Percentiles rank a stretch among this genome's conserved stretches.
Conservation (phyloP, 2,797 vertebrate genomes). For the Psittacula echo region DNA sequence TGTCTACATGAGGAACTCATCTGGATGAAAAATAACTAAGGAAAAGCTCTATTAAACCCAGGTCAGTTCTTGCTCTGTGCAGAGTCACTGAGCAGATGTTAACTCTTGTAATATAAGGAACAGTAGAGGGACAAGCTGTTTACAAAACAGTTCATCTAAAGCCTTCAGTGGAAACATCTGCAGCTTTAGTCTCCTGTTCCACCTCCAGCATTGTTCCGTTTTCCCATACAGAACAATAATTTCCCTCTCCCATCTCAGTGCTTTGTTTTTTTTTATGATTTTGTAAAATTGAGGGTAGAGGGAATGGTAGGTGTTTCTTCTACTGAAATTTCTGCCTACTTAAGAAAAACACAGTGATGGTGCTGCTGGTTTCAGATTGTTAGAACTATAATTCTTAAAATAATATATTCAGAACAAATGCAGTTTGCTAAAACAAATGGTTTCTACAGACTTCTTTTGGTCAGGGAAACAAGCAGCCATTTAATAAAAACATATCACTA, state of each 20-base stretch:
- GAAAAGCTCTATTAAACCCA: background rate
- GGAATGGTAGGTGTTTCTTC: background rate
- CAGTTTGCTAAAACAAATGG: background rate
- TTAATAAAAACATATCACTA: background rate
- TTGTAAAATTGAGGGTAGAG: background rate
- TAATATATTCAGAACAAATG: background rate
- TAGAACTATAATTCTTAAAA: background rate
- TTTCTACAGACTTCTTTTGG: background rate
- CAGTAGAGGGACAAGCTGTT: background rate
- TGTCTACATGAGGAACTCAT: background rate
- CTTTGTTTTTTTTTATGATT: background rate
- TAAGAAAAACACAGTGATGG: accelerated
- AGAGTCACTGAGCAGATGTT: background rate
- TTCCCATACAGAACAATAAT: background rate
- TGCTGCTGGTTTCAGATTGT: background rate
- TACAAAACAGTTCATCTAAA: background rate
- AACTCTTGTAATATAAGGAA: background rate
- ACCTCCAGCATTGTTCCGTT: background rate
- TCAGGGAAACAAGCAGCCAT: background rate
- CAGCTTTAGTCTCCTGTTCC: background rate
- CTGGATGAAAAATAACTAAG: background rate
- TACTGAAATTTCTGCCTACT: background rate
- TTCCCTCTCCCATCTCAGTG: background rate
- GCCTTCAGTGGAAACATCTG: background rate
- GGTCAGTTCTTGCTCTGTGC: background rate